phyloP scores from a whole-genome alignment of 2,888 invertebrate genomes.

The Agrotis puta region DNA sequence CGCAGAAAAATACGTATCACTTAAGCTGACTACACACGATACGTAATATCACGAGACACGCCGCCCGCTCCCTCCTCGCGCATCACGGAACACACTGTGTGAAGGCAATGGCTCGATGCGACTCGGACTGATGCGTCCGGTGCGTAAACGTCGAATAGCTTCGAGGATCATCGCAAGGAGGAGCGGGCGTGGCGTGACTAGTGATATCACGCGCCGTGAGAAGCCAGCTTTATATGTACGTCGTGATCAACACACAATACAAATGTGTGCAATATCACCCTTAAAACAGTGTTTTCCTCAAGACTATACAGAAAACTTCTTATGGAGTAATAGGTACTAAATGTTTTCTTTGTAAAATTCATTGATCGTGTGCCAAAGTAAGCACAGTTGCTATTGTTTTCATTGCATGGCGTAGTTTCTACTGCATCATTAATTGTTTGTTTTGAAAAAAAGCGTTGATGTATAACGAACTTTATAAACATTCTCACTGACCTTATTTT shows the following conservation, averaged over 20 bases:
- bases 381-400: constrained; percentile 53
- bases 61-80: no score
- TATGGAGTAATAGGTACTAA: constrained; percentile 46
- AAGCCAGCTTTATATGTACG: background rate
- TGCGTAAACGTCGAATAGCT: no score
- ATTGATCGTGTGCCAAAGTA: constrained; percentile 62
- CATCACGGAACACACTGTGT: no score
- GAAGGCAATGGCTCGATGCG: no score
- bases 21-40: no score
- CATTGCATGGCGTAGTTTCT: constrained; percentile 35
- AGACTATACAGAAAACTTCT: constrained; percentile 27
- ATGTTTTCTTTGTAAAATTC: constrained; percentile 46
- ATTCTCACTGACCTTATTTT: constrained; percentile 22
- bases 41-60: no score
- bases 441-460: constrained; percentile 30
- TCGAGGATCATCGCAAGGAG: no score
- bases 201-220: no score
- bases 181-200: no score
- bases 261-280: background rate
- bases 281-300: background rate
- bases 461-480: constrained; percentile 22
- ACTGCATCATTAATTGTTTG: constrained; percentile 45
- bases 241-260: background rate
- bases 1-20: no score
- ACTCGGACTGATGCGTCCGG: no score